These are phyloP conservation scores for Listronotus oregonensis DNA, from an alignment of 1,140 invertebrate species.

Conservation along the genomic window DNA sequence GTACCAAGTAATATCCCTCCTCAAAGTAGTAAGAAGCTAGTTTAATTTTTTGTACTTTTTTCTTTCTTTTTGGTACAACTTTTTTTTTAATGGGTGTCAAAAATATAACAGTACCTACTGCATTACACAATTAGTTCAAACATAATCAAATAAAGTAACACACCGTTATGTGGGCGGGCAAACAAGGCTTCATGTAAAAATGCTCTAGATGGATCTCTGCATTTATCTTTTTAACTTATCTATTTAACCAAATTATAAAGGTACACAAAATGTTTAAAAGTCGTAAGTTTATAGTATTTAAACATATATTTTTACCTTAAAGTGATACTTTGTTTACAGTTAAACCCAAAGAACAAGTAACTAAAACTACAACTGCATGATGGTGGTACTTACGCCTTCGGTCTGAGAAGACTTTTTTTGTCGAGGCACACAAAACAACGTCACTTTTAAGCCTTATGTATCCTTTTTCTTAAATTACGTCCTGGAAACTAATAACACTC, in stretches of 20 bases:
- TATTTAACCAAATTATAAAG: no score
- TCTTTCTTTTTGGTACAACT: no score
- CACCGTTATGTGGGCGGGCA: constrained; percentile 14
- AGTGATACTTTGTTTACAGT: neutral
- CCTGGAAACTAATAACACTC: constrained; percentile 3
- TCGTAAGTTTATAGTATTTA: neutral
- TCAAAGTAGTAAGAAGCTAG: no score
- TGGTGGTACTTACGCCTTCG: constrained; percentile 53
- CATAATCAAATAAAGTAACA: constrained; percentile 4
- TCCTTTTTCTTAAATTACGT: constrained; percentile 11
- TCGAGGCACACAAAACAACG: constrained; percentile 57
- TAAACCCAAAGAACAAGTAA: no score
- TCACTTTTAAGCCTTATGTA: constrained; percentile 52
- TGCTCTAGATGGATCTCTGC: neutral
- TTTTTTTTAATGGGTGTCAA: no score
- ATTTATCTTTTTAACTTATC: neutral
- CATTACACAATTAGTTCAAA: constrained; percentile 12
- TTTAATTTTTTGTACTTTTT: no score
- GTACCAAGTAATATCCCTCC: no score
- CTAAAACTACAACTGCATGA: neutral
- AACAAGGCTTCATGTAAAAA: constrained; percentile 10
- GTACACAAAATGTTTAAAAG: neutral
- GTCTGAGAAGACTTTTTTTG: constrained; percentile 56
- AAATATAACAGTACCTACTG: neutral
- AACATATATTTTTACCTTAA: neutral